Evolutionary conservation across 2,888 invertebrate genomes (phyloP), one percentile per base, ranked within the genome.

Genomic region (Rhopalosiphum nymphaeae): DNA sequence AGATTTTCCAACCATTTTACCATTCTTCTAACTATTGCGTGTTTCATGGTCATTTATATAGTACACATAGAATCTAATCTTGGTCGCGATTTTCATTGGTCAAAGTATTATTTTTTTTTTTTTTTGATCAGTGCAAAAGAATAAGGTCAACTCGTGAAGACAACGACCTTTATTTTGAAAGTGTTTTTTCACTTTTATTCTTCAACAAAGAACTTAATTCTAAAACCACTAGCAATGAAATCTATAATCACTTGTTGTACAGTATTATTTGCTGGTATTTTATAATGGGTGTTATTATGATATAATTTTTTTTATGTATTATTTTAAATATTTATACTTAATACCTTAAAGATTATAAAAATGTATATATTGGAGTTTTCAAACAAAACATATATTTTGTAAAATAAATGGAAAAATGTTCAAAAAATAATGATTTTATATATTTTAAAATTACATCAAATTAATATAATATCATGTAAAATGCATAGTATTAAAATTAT

Each of bases 121-220:
- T 88, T 93, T 86, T 90, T 42, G 56, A 61, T 85, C 61, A 85
- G 36, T 11, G 29, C 42, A 11, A 86, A 61, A 36, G 90, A 93
- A 93, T 49, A 36, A 90, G 93, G 93, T 90, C 90, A 93, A 57
- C 26, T 61, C 21, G 42, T 36, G 90, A 90, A 93, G 49, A 21
- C 78, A 93, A 93, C 86, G 49, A 21, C 78, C 91, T 87, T 42
- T 92, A 26, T 61, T 78, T 42, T 78, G 36, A 21, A 78, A 78
- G 36, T 36, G 78, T 78, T 36, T 78, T 67, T 78, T 36, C 36
- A 78, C 9, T 36, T 78, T 78, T 78, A 42, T 78, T 21, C 36
- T 78, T 78, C 36, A 36, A 26, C 7, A 36, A 78, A 21, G 36
- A 36, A 78, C 21, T 78, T 36, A 36, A 36, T 21, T 78, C 21